phyloP scores from a whole-genome alignment of 1,140 invertebrate genomes.

The Steinernema feltiae region DNA sequence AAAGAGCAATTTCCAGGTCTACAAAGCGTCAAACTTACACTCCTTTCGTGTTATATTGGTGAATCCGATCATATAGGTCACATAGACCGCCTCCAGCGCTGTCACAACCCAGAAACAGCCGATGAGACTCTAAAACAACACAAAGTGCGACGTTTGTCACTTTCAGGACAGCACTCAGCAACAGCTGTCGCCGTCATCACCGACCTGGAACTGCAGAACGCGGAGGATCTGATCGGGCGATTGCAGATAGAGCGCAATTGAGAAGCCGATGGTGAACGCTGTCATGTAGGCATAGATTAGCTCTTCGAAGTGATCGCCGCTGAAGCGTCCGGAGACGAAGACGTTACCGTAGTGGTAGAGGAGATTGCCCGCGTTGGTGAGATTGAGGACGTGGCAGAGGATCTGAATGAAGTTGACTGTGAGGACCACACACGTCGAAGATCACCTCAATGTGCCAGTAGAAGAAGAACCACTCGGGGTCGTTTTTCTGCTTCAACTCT shows the following conservation, averaged over 20 bases:
- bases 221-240: neutral
- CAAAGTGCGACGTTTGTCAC: neutral
- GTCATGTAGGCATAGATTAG: neutral
- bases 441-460: conserved; percentile 1
- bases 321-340: neutral
- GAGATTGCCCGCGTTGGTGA: neutral
- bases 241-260: neutral
- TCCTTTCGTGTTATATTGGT: neutral
- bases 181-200: neutral
- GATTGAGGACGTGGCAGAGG: neutral
- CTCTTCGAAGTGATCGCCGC: conserved; percentile 5
- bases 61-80: neutral
- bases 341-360: neutral
- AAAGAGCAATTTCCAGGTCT: too few relatives aligned
- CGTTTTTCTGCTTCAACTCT: neutral
- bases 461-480: conserved; percentile 11
- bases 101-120: neutral
- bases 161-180: neutral
- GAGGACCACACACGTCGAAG: neutral
- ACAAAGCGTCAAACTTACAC: neutral
- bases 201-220: conserved; percentile 7
- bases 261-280: neutral
- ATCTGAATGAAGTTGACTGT: neutral
- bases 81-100: neutral
- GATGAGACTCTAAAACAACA: neutral